These are phyloP conservation scores for Gephyroberyx darwinii DNA, from an alignment of 2,797 vertebrate species.

Conservation along the genomic window DNA sequence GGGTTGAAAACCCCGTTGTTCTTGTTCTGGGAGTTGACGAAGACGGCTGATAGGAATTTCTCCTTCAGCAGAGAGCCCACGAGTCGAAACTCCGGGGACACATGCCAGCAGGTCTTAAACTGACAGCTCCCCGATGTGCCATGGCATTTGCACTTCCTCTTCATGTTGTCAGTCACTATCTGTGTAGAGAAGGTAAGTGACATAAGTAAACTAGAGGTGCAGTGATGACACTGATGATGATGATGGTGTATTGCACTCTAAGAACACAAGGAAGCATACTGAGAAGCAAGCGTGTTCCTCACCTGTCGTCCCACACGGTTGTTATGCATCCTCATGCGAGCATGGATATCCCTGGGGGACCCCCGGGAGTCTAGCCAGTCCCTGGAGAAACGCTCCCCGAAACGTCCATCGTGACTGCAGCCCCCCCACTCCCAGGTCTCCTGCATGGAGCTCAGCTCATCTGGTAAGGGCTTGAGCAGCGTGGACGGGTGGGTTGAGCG, in stretches of 20 bases:
- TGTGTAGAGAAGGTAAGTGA: conserved; percentile 63
- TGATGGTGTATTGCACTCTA: not conserved
- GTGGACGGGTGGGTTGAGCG: conserved; percentile 73
- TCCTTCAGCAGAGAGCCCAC: conserved; percentile 87
- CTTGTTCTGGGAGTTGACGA: conserved; percentile 93
- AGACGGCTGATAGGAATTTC: conserved; percentile 87
- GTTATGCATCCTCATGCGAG: conserved; percentile 93
- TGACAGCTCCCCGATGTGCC: conserved; percentile 95
- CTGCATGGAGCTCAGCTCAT: conserved; percentile 82
- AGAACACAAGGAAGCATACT: not conserved
- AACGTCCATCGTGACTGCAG: conserved; percentile 90
- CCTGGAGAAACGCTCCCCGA: conserved; percentile 91
- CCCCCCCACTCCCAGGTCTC: conserved; percentile 97
- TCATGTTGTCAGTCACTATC: conserved; percentile 92
- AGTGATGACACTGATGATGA: not conserved
- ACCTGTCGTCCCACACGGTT: conserved; percentile 93
- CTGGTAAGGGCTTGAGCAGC: conserved; percentile 80
- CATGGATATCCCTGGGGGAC: conserved; percentile 91
- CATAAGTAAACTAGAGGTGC: conserved; percentile 19
- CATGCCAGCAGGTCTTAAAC: conserved; percentile 95
- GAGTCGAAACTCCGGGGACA: conserved; percentile 89
- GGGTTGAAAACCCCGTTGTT: conserved; percentile 92
- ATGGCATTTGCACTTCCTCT: conserved; percentile 93
- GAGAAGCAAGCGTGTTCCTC: conserved; percentile 42
- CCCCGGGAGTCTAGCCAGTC: conserved; percentile 92